A percentile compares a stretch with the other conserved stretches of the same genome.
phyloP scores from a whole-genome alignment of 30 jellyfish, hydroid and myxozoan species.

The Aurelia aurita region DNA sequence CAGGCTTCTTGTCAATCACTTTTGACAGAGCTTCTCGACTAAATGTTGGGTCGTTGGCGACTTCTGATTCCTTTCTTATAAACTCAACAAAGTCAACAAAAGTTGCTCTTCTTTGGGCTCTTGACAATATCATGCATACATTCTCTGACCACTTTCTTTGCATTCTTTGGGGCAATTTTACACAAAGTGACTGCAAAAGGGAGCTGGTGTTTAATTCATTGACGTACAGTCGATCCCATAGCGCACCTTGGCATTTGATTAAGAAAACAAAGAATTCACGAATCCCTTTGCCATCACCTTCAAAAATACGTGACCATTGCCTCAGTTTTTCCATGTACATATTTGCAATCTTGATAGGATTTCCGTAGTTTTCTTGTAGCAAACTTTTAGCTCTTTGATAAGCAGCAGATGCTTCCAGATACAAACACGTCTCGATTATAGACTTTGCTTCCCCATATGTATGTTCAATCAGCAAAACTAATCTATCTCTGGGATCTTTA shows the following conservation, averaged over 20 bases:
- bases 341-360: conserved; percentile 34
- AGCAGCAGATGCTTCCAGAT: conserved; percentile 26
- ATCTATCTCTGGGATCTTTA: conserved; percentile 28
- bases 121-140: conserved; percentile 8
- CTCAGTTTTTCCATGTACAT: conserved; percentile 43
- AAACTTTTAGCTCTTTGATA: conserved; percentile 48
- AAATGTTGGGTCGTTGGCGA: neutral
- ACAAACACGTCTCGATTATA: conserved; percentile 27
- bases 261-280: conserved; percentile 35
- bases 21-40: too few relatives aligned
- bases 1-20: too few relatives aligned
- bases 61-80: conserved; percentile 29
- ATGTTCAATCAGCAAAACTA: conserved; percentile 28
- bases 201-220: conserved; percentile 36
- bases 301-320: conserved; percentile 24
- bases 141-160: conserved; percentile 33
- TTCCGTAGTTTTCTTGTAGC: conserved; percentile 53
- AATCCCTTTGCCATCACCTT: conserved; percentile 39
- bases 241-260: conserved; percentile 27
- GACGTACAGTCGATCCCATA: conserved; percentile 20
- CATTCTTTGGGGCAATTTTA: conserved; percentile 27
- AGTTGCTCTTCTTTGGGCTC: conserved; percentile 27
- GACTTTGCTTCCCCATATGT: conserved; percentile 53
- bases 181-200: conserved; percentile 26
- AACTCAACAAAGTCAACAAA: conserved; percentile 28